These are phyloP conservation scores for Tinea trinotella DNA, from an alignment of 2,888 invertebrate genomes.

Conservation along the genomic window DNA sequence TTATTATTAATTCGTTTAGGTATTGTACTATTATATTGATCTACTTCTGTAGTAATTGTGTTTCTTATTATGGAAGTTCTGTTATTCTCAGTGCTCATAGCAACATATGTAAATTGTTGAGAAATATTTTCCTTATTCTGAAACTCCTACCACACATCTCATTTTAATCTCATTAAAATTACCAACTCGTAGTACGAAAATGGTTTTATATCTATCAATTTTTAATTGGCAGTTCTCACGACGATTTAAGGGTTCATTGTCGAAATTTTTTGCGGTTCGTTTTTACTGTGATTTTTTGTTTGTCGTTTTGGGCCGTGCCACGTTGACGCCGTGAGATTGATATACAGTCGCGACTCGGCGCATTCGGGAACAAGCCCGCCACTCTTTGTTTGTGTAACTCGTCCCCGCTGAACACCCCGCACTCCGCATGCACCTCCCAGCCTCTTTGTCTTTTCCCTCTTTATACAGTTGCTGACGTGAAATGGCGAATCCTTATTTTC, in stretches of 20 bases:
- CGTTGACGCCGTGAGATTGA: slow-evolving; percentile 66
- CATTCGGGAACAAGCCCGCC: slow-evolving; percentile 62
- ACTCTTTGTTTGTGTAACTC: slow-evolving; percentile 68
- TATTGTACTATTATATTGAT: slow-evolving; percentile 1
- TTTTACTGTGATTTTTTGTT: slow-evolving; percentile 18
- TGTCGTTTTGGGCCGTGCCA: slow-evolving; percentile 42
- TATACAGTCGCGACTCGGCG: slow-evolving; percentile 45
- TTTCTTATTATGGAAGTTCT: background rate
- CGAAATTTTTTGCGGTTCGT: slow-evolving; percentile 39
- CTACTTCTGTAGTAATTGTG: background rate
- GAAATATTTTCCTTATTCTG: background rate
- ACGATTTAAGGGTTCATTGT: slow-evolving; percentile 65
- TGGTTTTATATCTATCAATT: slow-evolving; percentile 60
- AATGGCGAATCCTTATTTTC: slow-evolving; percentile 52
- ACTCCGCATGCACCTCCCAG: slow-evolving; percentile 33
- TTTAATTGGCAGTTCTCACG: slow-evolving; percentile 71
- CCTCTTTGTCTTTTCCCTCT: slow-evolving; percentile 57
- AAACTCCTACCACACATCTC: background rate
- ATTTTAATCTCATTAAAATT: slow-evolving; percentile 16
- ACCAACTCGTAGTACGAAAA: slow-evolving; percentile 25
- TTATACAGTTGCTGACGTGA: slow-evolving; percentile 58
- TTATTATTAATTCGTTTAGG: slow-evolving; percentile 1
- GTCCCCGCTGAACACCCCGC: slow-evolving; percentile 36
- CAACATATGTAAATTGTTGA: too few relatives aligned
- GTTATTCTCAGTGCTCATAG: too few relatives aligned